Base-by-base conservation (phyloP, 2,113 vertebrate species). In the Xiphorhynchus elegans region DNA sequence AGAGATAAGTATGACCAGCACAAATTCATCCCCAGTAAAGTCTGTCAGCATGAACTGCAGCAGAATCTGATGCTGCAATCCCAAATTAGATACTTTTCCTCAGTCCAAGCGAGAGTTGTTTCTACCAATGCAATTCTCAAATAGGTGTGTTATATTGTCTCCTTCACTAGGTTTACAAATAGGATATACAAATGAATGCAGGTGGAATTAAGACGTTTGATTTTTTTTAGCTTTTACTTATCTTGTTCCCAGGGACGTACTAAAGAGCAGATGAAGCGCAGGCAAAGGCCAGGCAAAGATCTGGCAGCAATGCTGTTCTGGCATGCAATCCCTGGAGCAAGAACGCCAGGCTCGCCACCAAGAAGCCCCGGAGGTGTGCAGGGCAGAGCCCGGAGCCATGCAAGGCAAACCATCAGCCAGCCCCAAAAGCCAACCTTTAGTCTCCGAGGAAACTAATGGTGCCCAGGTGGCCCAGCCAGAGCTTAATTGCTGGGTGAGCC, bases 201-300 rank as follows among this genome's bases (percentile, higher is more conserved):
- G 15, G 17, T 10, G 6, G 29, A 83, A 63, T 58, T 67, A 39
- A 13, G 73, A 49, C 35, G n/a, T 11, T 80, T 42, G 15, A 24
- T 21, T 39, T 37, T 37, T 47, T 14, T 33, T 26, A 13, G 11
- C 26, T 73, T 66, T 58, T 37, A 64, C 47, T 49, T 90, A 37
- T n/a, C 28, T 58, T 66, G 33, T 26, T 79, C 58, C 62, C 53
- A 37, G 4, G 5, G 19, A 74, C 5, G 19, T 33, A 60, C 28
- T 5, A 0, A 80, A 68, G 44, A 18, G 18, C 40, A 52, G 29
- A 17, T 0, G 0, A 49, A 75, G 28, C 0, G 0, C 1, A 6
- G 8, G 46, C 24, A 59, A 60, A 13, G 20, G 24, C 26, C 63
- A 53, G 19, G n/a, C 74, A 21, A 25, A 89, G 33, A 17, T 15